These are phyloP conservation scores for Scaptomyza parva DNA, from an alignment of 2,888 invertebrate genomes.

Conservation along the genomic window DNA sequence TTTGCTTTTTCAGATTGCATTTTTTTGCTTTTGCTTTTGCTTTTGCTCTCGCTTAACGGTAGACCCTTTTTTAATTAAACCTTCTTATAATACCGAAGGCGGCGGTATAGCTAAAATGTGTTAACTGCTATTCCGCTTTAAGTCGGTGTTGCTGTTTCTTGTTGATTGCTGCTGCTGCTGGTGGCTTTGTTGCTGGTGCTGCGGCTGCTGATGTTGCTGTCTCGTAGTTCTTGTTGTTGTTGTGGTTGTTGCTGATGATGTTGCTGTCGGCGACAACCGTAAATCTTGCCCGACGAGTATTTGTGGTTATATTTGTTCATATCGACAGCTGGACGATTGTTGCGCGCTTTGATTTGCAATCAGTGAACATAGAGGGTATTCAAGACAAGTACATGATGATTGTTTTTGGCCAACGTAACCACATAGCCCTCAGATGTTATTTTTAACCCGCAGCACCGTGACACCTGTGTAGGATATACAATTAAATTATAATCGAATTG, in stretches of 20 bases:
- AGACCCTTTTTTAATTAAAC: constrained; percentile 16
- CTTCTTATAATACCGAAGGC: constrained; percentile 24
- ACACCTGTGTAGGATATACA: constrained; percentile 88
- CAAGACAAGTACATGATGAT: constrained; percentile 98
- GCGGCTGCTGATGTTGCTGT: constrained; percentile 31
- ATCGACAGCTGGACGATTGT: constrained; percentile 76
- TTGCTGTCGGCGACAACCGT: constrained; percentile 64
- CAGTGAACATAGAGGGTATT: constrained; percentile 96
- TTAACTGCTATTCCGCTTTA: constrained; percentile 40
- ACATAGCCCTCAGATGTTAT: constrained; percentile 98
- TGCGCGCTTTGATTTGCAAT: constrained; percentile 86
- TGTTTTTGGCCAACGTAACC: constrained; percentile 98
- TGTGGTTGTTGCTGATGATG: constrained; percentile 43
- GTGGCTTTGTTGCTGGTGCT: constrained; percentile 39
- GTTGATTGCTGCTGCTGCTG: constrained; percentile 43
- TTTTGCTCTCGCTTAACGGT: constrained; percentile 5
- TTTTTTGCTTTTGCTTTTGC: neutral
- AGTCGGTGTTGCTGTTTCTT: constrained; percentile 35
- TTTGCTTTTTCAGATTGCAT: constrained; percentile 7
- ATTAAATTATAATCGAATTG: constrained; percentile 1
- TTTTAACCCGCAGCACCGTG: constrained; percentile 98
- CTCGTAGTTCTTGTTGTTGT: constrained; percentile 24
- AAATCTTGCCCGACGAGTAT: constrained; percentile 73
- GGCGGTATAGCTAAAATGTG: constrained; percentile 39
- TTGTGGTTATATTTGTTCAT: constrained; percentile 73